phyloP scores from a whole-genome alignment of 2,113 vertebrate genomes.

The Choloepus hoffmanni region DNA sequence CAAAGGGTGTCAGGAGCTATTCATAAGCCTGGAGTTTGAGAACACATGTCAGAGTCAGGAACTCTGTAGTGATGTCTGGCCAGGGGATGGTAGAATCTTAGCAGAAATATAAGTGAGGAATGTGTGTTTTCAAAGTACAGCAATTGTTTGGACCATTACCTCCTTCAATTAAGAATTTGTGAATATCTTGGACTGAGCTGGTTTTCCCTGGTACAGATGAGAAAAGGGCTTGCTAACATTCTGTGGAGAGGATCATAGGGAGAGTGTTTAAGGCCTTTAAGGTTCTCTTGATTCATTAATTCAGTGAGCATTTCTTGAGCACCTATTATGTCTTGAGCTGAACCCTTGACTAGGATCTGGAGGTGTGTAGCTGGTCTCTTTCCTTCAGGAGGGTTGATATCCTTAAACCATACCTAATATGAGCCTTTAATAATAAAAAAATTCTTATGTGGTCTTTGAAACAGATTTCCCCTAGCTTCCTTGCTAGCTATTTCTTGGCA shows the following conservation, averaged over 20 bases:
- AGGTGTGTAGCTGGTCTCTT: neutral
- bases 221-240: neutral
- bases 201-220: neutral
- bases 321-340: neutral
- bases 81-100: neutral
- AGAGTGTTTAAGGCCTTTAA: neutral
- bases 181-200: neutral
- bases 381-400: neutral
- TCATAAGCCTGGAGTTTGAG: neutral
- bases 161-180: neutral
- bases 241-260: neutral
- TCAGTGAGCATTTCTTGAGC: neutral
- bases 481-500: neutral
- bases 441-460: neutral
- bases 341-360: neutral
- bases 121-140: neutral
- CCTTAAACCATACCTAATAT: neutral
- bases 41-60: no score
- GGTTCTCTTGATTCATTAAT: neutral
- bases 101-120: neutral
- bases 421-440: neutral
- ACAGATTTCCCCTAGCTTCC: neutral
- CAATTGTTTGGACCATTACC: neutral
- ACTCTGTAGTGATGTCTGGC: neutral
- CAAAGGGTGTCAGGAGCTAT: rapidly evolving